A percentile compares a stretch with the other conserved stretches of the same genome.
These are phyloP conservation scores for Synanthedon formicaeformis DNA, from an alignment of 2,888 invertebrate genomes.

Conservation along the genomic window DNA sequence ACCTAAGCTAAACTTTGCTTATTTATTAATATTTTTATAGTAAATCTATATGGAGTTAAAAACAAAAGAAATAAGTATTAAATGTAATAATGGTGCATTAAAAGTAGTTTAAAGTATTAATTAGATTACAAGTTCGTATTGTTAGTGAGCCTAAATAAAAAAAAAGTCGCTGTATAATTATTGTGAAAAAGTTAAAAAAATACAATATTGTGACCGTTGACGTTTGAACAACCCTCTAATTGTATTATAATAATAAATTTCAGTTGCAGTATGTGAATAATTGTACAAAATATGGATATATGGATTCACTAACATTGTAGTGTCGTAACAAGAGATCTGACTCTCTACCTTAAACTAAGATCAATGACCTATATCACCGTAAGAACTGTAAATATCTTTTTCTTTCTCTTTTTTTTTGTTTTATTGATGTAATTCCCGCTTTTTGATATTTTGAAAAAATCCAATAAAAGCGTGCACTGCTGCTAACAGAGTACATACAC, in stretches of 20 bases:
- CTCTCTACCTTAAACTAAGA: too few relatives aligned
- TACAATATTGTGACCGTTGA: slow-evolving; percentile 14
- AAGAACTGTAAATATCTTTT: too few relatives aligned
- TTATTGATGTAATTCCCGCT: too few relatives aligned
- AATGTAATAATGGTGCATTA: slow-evolving; percentile 10
- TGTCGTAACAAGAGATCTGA: too few relatives aligned
- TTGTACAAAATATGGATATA: not conserved
- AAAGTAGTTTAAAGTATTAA: not conserved
- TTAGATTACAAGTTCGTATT: slow-evolving; percentile 7
- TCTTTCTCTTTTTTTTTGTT: too few relatives aligned
- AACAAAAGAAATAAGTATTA: not conserved
- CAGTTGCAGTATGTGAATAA: slow-evolving; percentile 4
- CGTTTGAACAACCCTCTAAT: slow-evolving; percentile 7
- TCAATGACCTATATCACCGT: too few relatives aligned
- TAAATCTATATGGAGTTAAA: not conserved
- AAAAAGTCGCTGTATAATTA: slow-evolving; percentile 1
- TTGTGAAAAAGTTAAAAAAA: not conserved
- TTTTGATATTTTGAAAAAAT: too few relatives aligned
- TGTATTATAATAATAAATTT: not conserved
- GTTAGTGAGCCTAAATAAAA: slow-evolving; percentile 21
- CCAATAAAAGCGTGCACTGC: too few relatives aligned
- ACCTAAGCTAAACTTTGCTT: too few relatives aligned
- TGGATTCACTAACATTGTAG: not conserved
- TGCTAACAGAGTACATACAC: too few relatives aligned
- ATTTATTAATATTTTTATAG: too few relatives aligned